These are phyloP conservation scores for Julus scandinavius DNA, from an alignment of 2,888 invertebrate genomes.

Conservation along the genomic window DNA sequence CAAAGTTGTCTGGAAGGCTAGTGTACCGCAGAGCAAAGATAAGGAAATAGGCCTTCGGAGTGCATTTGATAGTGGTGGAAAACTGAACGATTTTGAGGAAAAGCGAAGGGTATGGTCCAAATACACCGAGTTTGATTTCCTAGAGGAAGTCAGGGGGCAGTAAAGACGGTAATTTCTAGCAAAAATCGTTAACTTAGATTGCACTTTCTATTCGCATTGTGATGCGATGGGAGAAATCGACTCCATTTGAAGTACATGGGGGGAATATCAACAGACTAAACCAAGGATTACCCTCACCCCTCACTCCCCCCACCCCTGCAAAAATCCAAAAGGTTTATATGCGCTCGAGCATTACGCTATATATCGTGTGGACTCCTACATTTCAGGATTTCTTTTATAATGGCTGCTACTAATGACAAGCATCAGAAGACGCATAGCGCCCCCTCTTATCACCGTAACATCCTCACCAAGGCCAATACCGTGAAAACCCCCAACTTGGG, in stretches of 20 bases:
- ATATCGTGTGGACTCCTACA: not conserved
- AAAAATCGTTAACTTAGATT: slow-evolving; percentile 1
- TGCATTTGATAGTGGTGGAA: not conserved
- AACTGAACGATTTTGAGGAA: not conserved
- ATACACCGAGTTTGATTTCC: not conserved
- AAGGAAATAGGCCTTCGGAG: not conserved
- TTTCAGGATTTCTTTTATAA: not conserved
- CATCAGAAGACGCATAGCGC: not conserved
- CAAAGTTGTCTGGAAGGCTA: slow-evolving; percentile 1
- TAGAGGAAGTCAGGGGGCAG: not conserved
- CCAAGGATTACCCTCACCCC: not conserved
- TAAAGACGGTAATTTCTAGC: slow-evolving; percentile 1
- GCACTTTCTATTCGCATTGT: slow-evolving; percentile 1
- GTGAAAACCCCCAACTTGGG: not conserved
- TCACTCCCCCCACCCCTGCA: not conserved
- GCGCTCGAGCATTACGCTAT: not conserved
- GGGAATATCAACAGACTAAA: not conserved
- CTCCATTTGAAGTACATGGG: not conserved
- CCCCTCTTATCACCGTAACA: not conserved
- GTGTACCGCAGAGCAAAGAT: not conserved
- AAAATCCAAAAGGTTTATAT: not conserved
- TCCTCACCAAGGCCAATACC: not conserved
- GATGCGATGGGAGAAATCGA: slow-evolving; percentile 1
- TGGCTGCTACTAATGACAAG: not conserved
- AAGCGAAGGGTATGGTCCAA: not conserved